These are phyloP conservation scores for Alauda arvensis DNA, from an alignment of 2,797 vertebrate genomes.

Conservation along the genomic window DNA sequence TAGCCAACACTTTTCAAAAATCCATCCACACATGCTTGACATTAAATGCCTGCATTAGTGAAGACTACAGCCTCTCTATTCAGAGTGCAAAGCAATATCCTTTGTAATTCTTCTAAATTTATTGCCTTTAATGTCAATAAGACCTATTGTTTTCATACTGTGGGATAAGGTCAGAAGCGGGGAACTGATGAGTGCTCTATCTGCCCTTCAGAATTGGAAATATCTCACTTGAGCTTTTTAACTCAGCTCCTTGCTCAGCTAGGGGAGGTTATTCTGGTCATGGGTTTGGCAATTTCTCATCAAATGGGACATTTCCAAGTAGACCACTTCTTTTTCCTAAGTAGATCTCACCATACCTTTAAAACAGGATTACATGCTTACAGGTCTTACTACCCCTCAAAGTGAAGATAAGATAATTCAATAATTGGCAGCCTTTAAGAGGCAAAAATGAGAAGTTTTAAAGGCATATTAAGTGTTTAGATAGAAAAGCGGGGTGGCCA, in stretches of 20 bases:
- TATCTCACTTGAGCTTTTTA: neutral
- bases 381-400: neutral
- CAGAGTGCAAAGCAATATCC: neutral
- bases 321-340: neutral
- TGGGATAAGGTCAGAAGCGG: neutral
- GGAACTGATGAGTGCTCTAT: neutral
- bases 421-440: neutral
- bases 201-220: neutral
- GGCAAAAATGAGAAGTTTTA: neutral
- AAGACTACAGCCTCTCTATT: neutral
- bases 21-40: neutral
- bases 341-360: neutral
- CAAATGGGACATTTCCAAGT: neutral
- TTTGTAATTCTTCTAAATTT: slow-evolving; percentile 2
- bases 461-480: neutral
- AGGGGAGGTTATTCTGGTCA: neutral
- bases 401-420: neutral
- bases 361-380: neutral
- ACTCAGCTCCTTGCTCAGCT: neutral
- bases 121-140: neutral
- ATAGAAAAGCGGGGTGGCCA: neutral
- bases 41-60: neutral
- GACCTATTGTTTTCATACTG: neutral
- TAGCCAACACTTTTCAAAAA: neutral
- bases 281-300: neutral